Conservation (phyloP, 2,797 vertebrate genomes). For the Antrozous pallidus region DNA sequence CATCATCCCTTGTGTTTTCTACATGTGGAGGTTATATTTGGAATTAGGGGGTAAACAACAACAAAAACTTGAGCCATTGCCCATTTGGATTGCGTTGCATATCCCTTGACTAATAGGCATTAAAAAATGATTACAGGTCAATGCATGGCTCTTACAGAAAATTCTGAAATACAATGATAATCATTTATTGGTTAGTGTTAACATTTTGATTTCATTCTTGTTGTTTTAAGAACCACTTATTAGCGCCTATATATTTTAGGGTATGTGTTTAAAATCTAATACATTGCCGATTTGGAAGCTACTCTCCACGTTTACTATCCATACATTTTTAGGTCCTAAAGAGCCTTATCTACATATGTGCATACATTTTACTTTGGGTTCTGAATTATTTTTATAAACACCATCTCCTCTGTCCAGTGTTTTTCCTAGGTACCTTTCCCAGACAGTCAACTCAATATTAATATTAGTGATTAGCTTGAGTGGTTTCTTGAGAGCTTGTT, state of each 20-base stretch:
- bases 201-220: background rate
- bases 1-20: background rate
- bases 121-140: background rate
- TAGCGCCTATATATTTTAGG: background rate
- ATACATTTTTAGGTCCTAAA: background rate
- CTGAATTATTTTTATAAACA: constrained; percentile 51
- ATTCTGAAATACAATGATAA: background rate
- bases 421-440: constrained; percentile 15
- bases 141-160: background rate
- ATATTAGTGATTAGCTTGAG: constrained; percentile 76
- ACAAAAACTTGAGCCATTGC: background rate
- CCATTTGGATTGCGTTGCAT: background rate
- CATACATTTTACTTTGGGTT: background rate
- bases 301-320: background rate
- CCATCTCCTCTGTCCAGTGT: background rate
- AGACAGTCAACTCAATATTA: constrained; percentile 61
- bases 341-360: constrained; percentile 45
- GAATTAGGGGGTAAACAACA: background rate
- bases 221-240: constrained; percentile 26
- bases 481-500: constrained; percentile 71
- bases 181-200: background rate
- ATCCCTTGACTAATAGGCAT: background rate
- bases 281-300: background rate
- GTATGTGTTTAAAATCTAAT: constrained; percentile 34
- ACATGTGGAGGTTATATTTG: background rate